A percentile compares a stretch with the other conserved stretches of the same genome.
Conservation (phyloP, 2,797 vertebrate genomes). For the Alcedo atthis region DNA sequence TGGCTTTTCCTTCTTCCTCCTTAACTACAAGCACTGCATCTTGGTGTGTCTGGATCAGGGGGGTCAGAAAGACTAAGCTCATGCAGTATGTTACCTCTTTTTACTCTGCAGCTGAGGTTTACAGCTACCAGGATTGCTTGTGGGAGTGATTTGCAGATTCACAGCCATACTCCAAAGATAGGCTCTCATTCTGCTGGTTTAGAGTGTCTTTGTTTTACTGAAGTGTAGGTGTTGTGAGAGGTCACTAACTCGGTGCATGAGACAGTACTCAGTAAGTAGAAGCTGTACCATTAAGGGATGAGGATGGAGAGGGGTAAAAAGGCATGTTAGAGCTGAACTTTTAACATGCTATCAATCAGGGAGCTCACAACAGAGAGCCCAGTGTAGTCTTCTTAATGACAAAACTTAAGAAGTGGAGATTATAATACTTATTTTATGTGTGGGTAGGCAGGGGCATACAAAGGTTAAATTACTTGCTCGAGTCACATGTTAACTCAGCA, state of each 20-base stretch:
- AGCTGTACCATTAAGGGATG: neutral
- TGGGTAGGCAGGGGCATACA: neutral
- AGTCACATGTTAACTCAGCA: conserved; percentile 54
- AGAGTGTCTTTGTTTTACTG: neutral
- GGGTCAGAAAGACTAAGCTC: neutral
- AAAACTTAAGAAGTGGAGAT: conserved; percentile 11
- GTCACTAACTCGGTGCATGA: neutral
- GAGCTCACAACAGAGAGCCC: neutral
- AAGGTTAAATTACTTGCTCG: conserved; percentile 36
- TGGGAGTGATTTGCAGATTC: neutral
- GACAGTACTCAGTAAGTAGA: neutral
- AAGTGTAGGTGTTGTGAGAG: neutral
- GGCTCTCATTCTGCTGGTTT: neutral
- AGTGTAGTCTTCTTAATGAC: neutral
- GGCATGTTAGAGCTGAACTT: neutral
- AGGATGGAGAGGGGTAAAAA: neutral
- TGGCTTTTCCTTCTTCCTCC: neutral
- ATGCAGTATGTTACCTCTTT: neutral
- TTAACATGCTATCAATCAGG: neutral
- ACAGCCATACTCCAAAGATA: neutral
- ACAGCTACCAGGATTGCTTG: neutral
- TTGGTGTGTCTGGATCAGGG: neutral
- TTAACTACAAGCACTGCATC: neutral
- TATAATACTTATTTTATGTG: conserved; percentile 3
- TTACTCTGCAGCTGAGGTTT: neutral